Percentiles rank a stretch among this genome's conserved stretches.
These are phyloP conservation scores for Callocephalon fimbriatum DNA, from an alignment of 2,113 vertebrate species.

Conservation along the genomic window DNA sequence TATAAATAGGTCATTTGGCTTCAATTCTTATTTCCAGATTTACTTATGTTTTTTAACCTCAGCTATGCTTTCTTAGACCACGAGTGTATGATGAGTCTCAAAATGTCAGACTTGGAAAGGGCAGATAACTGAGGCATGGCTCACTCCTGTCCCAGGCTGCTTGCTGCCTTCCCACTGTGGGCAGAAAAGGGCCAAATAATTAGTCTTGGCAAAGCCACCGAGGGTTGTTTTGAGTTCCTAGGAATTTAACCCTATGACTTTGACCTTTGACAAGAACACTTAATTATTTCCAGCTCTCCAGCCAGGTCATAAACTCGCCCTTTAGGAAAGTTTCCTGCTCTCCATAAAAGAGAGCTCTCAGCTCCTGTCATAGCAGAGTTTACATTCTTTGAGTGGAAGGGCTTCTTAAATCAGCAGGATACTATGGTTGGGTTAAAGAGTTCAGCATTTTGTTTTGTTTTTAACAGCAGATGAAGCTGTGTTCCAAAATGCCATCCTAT, in stretches of 20 bases:
- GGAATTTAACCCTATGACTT: conserved; percentile 69
- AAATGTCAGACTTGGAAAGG: not conserved
- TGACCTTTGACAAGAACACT: conserved; percentile 66
- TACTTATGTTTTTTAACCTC: not conserved
- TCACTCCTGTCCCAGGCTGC: not conserved
- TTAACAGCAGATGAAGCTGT: not conserved
- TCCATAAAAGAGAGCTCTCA: conserved; percentile 2
- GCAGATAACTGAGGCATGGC: not conserved
- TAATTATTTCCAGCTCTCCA: conserved; percentile 70
- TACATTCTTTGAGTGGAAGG: conserved; percentile 27
- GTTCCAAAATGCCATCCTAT: not conserved
- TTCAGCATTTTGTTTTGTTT: conserved; percentile 46
- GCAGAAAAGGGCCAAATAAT: not conserved
- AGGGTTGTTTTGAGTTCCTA: conserved; percentile 36
- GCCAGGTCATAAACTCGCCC: conserved; percentile 21
- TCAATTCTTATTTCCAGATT: not conserved
- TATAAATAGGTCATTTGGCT: conserved; percentile 39
- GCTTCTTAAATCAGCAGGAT: conserved; percentile 2
- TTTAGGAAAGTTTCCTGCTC: conserved; percentile 35
- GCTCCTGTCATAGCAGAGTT: conserved; percentile 21
- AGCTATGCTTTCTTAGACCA: not conserved
- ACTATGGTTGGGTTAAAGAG: not conserved
- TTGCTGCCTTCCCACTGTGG: not conserved
- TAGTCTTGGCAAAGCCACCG: not conserved
- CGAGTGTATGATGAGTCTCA: not conserved